These are phyloP conservation scores for Gnathonemus echidnorhynchus DNA, from an alignment of 2,113 vertebrate species.

Conservation along the genomic window DNA sequence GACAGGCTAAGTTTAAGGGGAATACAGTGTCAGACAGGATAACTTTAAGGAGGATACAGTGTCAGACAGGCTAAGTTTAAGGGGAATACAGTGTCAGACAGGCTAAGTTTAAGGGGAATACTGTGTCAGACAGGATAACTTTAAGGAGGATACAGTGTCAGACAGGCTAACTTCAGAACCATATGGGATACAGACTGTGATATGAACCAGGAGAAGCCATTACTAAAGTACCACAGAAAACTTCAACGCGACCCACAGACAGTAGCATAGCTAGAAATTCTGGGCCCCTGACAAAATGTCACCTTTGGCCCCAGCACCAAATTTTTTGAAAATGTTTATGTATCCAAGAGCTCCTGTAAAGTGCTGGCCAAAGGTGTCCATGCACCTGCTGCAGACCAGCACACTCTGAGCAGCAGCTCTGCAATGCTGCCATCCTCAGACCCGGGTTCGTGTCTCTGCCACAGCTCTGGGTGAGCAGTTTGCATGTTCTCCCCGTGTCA, in stretches of 20 bases:
- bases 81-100: neutral
- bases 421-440: neutral
- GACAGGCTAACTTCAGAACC: neutral
- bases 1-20: neutral
- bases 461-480: neutral
- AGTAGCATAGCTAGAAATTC: neutral
- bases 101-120: neutral
- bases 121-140: neutral
- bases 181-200: neutral
- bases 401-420: neutral
- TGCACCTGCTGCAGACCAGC: neutral
- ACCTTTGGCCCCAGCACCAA: neutral
- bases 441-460: neutral
- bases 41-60: neutral
- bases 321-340: neutral
- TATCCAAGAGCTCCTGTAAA: neutral
- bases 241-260: neutral
- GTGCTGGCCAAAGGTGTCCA: neutral
- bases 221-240: neutral
- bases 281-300: neutral
- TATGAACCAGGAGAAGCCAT: neutral
- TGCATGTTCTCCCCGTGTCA: neutral
- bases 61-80: neutral
- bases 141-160: neutral
- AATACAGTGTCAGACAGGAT: neutral